These are phyloP conservation scores for Malurus cyaneus DNA, from an alignment of 2,113 vertebrate genomes.

Conservation along the genomic window DNA sequence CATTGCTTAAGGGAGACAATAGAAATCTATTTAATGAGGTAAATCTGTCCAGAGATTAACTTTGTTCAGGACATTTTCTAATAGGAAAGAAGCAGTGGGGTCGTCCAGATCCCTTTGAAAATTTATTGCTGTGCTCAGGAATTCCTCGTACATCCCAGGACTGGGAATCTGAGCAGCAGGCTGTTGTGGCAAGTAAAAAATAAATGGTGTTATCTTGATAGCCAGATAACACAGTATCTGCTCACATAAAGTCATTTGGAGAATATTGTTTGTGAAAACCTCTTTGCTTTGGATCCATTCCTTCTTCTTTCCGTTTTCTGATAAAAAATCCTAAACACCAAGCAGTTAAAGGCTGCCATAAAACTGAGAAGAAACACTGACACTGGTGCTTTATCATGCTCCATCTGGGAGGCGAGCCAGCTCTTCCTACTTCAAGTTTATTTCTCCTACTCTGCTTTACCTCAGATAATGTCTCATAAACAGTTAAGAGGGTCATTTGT, in stretches of 20 bases:
- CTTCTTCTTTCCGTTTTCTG: conserved; percentile 82
- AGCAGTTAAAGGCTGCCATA: conserved; percentile 87
- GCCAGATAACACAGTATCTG: conserved; percentile 88
- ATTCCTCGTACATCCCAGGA: conserved; percentile 81
- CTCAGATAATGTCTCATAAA: conserved; percentile 84
- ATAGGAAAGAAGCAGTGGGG: conserved; percentile 14
- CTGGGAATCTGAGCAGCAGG: conserved; percentile 79
- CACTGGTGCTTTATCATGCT: conserved; percentile 77
- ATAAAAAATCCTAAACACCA: conserved; percentile 86
- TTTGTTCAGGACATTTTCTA: conserved; percentile 9
- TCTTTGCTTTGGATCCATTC: conserved; percentile 78
- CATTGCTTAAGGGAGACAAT: neutral
- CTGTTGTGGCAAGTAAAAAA: conserved; percentile 66
- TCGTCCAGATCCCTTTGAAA: conserved; percentile 66
- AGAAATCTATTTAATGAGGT: conserved; percentile 31
- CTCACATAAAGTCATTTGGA: conserved; percentile 77
- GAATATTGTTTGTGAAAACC: conserved; percentile 81
- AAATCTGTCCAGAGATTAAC: conserved; percentile 22
- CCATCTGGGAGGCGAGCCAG: conserved; percentile 76
- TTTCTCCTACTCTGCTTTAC: conserved; percentile 83
- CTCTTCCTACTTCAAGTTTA: conserved; percentile 86
- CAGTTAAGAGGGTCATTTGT: conserved; percentile 84
- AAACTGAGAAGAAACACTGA: conserved; percentile 81
- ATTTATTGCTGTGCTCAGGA: conserved; percentile 87
- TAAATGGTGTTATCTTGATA: conserved; percentile 88